phyloP scores from a whole-genome alignment of 1,140 invertebrate genomes.

The Chrysomallon squamiferum region DNA sequence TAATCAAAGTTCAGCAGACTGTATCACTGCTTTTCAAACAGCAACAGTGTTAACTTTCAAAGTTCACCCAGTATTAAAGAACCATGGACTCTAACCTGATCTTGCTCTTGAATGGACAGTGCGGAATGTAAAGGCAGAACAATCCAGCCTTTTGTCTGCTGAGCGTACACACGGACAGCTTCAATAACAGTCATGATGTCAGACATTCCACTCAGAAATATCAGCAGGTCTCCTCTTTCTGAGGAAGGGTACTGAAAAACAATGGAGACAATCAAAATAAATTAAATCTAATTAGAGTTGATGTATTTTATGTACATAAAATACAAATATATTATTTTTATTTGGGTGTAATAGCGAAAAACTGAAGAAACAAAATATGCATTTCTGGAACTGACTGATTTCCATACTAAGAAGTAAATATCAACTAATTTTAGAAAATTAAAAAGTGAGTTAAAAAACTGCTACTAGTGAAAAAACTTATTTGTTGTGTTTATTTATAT shows the following conservation, averaged over 20 bases:
- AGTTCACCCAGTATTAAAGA: constrained; percentile 96
- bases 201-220: constrained; percentile 95
- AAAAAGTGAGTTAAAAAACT: too few species aligned
- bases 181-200: constrained; percentile 93
- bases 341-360: neutral
- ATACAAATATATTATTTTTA: neutral
- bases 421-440: too few species aligned
- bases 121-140: constrained; percentile 94
- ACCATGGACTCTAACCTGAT: constrained; percentile 79
- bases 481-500: too few species aligned
- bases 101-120: constrained; percentile 91
- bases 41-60: too few species aligned
- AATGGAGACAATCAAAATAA: neutral
- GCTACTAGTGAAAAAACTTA: too few species aligned
- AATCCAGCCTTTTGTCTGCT: constrained; percentile 87
- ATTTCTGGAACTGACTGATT: too few species aligned
- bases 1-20: too few species aligned
- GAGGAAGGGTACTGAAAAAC: constrained; percentile 67
- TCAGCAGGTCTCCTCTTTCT: constrained; percentile 93
- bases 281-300: neutral
- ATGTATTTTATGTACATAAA: neutral
- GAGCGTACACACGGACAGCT: constrained; percentile 83
- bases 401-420: too few species aligned
- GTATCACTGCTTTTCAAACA: too few species aligned
- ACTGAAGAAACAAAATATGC: neutral